phyloP scores from a whole-genome alignment of 2,797 vertebrate genomes.

The Gorsachius magnificus region DNA sequence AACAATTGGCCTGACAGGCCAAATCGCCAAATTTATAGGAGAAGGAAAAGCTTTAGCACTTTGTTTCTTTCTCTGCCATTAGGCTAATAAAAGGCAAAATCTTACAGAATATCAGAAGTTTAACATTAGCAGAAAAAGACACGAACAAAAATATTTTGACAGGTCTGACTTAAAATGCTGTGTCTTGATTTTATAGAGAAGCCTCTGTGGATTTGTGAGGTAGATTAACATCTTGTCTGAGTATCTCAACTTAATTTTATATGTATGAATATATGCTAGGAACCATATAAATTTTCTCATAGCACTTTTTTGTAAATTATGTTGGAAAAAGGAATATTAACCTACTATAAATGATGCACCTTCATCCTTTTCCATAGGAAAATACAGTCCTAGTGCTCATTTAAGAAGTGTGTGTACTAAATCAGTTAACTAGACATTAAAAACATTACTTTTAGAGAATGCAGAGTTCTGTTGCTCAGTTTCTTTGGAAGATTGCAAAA shows the following conservation, averaged over 20 bases:
- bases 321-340: no score
- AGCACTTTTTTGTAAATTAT: not conserved
- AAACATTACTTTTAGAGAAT: not conserved
- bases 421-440: not conserved
- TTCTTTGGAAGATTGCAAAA: not conserved
- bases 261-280: not conserved
- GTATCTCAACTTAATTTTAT: not conserved
- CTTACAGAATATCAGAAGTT: not conserved
- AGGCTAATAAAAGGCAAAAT: not conserved
- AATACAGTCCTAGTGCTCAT: not conserved
- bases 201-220: not conserved
- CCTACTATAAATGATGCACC: not conserved
- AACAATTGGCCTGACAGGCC: not conserved
- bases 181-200: not conserved
- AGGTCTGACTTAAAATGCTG: not conserved
- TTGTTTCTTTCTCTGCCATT: not conserved
- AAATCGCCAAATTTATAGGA: fast-evolving
- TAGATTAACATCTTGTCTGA: not conserved
- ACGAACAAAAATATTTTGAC: not conserved
- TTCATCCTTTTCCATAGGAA: not conserved
- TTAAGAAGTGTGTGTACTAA: not conserved
- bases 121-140: not conserved
- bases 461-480: not conserved
- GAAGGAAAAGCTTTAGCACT: not conserved
- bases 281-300: not conserved